phyloP scores from a whole-genome alignment of 2,113 vertebrate genomes.

The Silurus meridionalis region DNA sequence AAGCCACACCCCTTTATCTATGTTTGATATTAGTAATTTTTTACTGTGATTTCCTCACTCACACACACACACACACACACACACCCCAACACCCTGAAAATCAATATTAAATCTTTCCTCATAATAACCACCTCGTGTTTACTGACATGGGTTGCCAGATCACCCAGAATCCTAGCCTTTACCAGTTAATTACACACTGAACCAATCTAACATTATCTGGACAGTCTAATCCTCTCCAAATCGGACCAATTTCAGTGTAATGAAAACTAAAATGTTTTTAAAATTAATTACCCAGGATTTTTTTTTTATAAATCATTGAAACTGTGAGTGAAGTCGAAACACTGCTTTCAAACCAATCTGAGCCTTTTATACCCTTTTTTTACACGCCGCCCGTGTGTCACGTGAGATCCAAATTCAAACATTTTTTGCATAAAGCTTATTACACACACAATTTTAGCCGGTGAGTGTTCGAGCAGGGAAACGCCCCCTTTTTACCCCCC shows the following conservation, averaged over 20 bases:
- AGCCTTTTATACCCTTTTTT: neutral
- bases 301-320: neutral
- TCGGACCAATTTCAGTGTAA: neutral
- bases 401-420: neutral
- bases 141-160: neutral
- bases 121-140: neutral
- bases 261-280: neutral
- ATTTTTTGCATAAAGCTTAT: neutral
- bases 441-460: neutral
- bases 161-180: neutral
- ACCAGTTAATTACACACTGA: neutral
- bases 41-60: neutral
- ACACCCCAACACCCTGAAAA: too few species aligned
- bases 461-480: neutral
- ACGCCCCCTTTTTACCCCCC: neutral
- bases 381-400: neutral
- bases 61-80: too few species aligned
- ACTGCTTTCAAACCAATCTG: constrained; percentile 1
- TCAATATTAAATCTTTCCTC: too few species aligned
- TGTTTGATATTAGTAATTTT: neutral
- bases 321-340: constrained; percentile 18
- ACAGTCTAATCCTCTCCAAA: neutral
- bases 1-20: neutral
- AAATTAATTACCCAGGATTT: neutral
- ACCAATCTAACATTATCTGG: neutral